Evolutionary conservation across 2,113 vertebrate genomes (phyloP).

Genomic region (Ctenomys sociabilis): DNA sequence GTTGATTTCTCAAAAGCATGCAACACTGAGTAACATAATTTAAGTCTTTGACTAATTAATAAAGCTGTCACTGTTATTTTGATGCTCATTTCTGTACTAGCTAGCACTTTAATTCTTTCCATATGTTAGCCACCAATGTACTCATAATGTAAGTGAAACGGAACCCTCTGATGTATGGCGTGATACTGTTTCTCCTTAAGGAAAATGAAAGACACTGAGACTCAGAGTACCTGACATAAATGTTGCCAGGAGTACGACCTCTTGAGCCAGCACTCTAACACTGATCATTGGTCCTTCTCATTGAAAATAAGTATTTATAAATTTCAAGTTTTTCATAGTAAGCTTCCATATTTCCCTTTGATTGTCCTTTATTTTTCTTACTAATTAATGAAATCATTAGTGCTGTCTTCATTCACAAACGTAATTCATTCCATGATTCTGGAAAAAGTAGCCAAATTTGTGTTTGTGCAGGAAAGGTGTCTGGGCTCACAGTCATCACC

Average conservation of each 20-base stretch:
- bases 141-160: background rate
- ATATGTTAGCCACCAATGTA: background rate
- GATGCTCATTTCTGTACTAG: background rate
- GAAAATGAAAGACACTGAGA: background rate
- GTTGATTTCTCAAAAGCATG: conserved; percentile 55
- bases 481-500: background rate
- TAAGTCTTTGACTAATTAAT: conserved; percentile 31
- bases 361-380: background rate
- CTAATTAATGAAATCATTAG: conserved; percentile 12
- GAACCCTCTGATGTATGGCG: background rate
- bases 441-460: background rate
- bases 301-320: conserved; percentile 6
- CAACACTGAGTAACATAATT: background rate
- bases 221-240: background rate
- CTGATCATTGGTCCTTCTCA: background rate
- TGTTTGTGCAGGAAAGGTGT: background rate
- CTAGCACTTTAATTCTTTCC: background rate
- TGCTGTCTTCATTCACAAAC: background rate
- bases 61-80: background rate
- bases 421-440: background rate
- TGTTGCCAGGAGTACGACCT: background rate
- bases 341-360: background rate
- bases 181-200: background rate
- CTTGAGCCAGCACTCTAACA: background rate
- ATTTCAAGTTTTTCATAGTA: background rate